phyloP scores from a whole-genome alignment of 2,888 invertebrate genomes.

The Chouioia cunea region DNA sequence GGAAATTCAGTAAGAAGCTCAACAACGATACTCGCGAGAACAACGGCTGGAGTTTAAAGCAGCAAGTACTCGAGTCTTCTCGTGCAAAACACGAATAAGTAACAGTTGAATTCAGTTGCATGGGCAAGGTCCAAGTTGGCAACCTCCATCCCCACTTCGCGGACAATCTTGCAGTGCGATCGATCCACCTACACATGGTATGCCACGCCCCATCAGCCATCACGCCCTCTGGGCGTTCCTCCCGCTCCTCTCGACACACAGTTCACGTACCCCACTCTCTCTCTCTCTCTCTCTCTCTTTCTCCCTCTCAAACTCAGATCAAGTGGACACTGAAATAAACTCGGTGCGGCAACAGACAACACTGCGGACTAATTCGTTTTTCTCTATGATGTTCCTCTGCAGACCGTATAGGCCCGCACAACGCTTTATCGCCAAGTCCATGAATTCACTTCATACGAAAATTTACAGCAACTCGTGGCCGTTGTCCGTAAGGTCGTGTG shows the following conservation, averaged over 20 bases:
- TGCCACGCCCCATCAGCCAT: constrained; percentile 45
- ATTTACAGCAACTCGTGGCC: constrained; percentile 57
- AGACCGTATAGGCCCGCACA: constrained; percentile 40
- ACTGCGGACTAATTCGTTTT: constrained; percentile 25
- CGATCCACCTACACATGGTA: constrained; percentile 32
- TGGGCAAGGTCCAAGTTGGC: neutral
- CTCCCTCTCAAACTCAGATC: constrained; percentile 44
- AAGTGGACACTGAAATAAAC: constrained; percentile 30
- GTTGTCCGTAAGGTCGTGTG: too few species aligned
- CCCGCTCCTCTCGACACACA: constrained; percentile 7
- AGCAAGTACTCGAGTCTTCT: constrained; percentile 5
- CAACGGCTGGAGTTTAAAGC: neutral
- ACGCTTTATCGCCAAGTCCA: constrained; percentile 57
- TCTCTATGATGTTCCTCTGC: constrained; percentile 9
- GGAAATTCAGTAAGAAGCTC: too few species aligned
- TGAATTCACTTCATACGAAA: constrained; percentile 65
- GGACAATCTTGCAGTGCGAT: too few species aligned
- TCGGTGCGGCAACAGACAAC: constrained; percentile 25
- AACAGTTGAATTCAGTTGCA: constrained; percentile 22
- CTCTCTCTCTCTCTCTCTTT: constrained; percentile 47
- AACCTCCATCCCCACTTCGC: constrained; percentile 17
- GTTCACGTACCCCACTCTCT: constrained; percentile 47
- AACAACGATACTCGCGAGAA: too few species aligned
- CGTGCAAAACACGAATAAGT: constrained; percentile 13
- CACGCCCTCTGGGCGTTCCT: constrained; percentile 41